Evolutionary conservation across 2,888 invertebrate genomes (phyloP), one percentile per base, ranked within the genome.

Genomic region (Fragum whitleyi): DNA sequence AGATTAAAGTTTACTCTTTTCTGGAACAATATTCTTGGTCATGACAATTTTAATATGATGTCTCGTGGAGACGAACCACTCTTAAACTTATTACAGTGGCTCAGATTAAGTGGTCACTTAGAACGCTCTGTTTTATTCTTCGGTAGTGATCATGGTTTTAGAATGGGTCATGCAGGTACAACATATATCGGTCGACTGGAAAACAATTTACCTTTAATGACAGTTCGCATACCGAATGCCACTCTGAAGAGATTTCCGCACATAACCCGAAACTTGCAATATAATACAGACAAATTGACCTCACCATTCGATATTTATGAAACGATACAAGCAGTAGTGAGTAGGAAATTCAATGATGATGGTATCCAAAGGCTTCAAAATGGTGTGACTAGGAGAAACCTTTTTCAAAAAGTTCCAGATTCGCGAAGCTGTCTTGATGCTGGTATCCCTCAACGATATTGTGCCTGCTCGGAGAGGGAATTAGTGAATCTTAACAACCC

Each of bases 131-230:
- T 77, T 23, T 67, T 81, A 2, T 19, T 77, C 23, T 74, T 81
- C 36, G 39, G 77, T 53, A 77, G 81, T 72, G 81, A 81, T 21
- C 81, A 81, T 39, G 81, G 81, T 28, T 42, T 57, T 21, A 70
- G 71, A 61, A 74, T 70, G 14, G 73, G 68, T 39, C 65, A 65
- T 19, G 61, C 74, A 0, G 42, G 77, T 53, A 81, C 74, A 29
- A 81, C 77, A 14, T 19, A 59, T 5, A 59, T 47, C 2, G 81
- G 81, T n/a, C 42, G 81, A 29, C 70, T 77, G 14, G 81, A 81
- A 53, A 65, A 74, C 16, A 68, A 74, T 14, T 77, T 81, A 77
- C 81, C 81, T 6, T 36, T 77, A 21, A 59, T 81, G 14, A 21
- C 67, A 7, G 67, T 81, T 9, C 39, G 39, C 7, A 6, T 39